Evolutionary conservation across 2,888 invertebrate species (phyloP).

Genomic region (Pristionchus japonicus): DNA sequence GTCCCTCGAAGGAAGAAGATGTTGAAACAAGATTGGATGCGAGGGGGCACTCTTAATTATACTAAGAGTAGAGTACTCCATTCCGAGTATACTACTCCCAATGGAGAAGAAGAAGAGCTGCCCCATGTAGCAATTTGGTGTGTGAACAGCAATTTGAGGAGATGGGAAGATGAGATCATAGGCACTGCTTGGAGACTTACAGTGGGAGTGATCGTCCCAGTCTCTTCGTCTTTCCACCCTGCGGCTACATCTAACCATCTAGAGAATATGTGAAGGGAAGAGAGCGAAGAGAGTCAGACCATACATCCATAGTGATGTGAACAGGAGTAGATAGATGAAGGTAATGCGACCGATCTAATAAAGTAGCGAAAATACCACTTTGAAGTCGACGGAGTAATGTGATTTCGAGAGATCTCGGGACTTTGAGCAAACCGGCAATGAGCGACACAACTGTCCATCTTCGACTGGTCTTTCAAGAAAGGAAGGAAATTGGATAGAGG

Average conservation of each 20-base stretch:
- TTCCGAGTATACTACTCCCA: constrained; percentile 19
- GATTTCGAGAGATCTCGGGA: neutral
- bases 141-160: neutral
- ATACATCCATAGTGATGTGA: neutral
- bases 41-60: constrained; percentile 39
- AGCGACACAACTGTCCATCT: neutral
- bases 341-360: neutral
- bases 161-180: neutral
- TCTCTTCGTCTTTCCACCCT: neutral
- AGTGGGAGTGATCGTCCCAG: neutral
- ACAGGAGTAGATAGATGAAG: neutral
- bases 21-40: constrained; percentile 30
- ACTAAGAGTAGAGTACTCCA: neutral
- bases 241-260: no score
- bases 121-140: neutral
- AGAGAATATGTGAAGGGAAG: neutral
- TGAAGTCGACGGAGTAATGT: neutral
- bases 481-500: neutral
- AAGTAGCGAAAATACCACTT: constrained; percentile 21
- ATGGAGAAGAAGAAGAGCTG: neutral
- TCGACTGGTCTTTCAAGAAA: neutral
- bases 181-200: no score
- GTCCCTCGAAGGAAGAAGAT: neutral
- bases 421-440: neutral
- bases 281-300: neutral